Conservation (phyloP, 2,888 invertebrate genomes). For the Cryptus armator region DNA sequence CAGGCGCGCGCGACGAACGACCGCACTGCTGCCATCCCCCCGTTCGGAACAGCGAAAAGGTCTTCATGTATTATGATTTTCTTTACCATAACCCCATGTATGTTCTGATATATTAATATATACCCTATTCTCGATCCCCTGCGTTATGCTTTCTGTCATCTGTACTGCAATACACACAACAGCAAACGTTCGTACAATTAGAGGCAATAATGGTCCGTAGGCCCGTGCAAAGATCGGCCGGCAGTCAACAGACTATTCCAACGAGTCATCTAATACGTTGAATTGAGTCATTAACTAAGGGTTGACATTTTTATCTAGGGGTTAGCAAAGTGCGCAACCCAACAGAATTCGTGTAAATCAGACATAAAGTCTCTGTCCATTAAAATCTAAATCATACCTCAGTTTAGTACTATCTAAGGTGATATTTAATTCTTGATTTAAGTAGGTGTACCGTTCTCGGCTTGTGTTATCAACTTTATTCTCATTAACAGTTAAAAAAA, state of each 20-base stretch:
- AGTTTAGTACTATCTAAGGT: too few species aligned
- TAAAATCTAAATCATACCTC: neutral
- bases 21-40: constrained; percentile 24
- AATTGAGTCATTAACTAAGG: neutral
- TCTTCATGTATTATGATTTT: constrained; percentile 10
- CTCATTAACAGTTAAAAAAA: neutral
- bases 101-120: neutral
- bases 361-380: neutral
- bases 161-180: neutral
- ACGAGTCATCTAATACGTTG: constrained; percentile 23
- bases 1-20: neutral
- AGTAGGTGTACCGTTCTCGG: neutral
- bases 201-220: constrained; percentile 31
- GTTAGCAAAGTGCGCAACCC: neutral
- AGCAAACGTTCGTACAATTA: constrained; percentile 39
- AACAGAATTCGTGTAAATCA: neutral
- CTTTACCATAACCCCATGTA: constrained; percentile 12
- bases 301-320: neutral
- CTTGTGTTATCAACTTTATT: neutral
- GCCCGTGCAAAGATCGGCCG: neutral
- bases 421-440: neutral
- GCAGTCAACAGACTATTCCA: constrained; percentile 41
- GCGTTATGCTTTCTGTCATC: constrained; percentile 14
- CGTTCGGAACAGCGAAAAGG: constrained; percentile 77
- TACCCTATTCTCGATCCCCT: constrained; percentile 17